Evolutionary conservation across 2,113 vertebrate species (phyloP).

Genomic region (Trematomus loennbergii): DNA sequence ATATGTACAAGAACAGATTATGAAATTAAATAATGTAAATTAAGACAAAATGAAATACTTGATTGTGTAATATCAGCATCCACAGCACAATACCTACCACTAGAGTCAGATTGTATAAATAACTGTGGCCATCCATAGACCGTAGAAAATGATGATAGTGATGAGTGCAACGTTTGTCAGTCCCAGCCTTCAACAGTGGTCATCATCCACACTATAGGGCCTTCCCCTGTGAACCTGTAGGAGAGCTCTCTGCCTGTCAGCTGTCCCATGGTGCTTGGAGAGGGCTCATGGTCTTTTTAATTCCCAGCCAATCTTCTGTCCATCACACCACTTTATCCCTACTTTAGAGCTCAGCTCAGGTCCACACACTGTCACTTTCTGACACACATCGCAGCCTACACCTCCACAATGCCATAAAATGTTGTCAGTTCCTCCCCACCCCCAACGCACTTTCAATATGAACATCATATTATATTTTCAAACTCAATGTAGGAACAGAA

Average conservation of each 20-base stretch:
- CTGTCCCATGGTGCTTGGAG: conserved; percentile 72
- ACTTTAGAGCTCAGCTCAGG: conserved; percentile 79
- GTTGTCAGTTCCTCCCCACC: conserved; percentile 71
- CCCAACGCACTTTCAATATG: conserved; percentile 45
- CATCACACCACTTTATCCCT: conserved; percentile 81
- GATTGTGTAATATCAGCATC: neutral
- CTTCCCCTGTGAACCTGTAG: conserved; percentile 55
- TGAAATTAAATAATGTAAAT: no score
- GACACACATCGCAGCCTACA: conserved; percentile 77
- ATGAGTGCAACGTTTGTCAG: conserved; percentile 49
- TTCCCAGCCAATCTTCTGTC: conserved; percentile 85
- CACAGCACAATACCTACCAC: neutral
- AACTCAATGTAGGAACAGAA: conserved; percentile 52
- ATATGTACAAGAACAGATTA: no score
- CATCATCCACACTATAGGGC: conserved; percentile 42
- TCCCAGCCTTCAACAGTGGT: conserved; percentile 38
- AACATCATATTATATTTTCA: conserved; percentile 65
- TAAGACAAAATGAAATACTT: no score
- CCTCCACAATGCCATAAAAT: conserved; percentile 70
- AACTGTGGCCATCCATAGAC: conserved; percentile 16
- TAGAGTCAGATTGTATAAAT: neutral
- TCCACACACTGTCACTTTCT: conserved; percentile 81
- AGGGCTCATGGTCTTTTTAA: conserved; percentile 79
- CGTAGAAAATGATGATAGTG: conserved; percentile 35
- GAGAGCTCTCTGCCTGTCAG: conserved; percentile 74